Evolutionary conservation across 2,797 vertebrate genomes (phyloP).

Genomic region (Platalea minor): DNA sequence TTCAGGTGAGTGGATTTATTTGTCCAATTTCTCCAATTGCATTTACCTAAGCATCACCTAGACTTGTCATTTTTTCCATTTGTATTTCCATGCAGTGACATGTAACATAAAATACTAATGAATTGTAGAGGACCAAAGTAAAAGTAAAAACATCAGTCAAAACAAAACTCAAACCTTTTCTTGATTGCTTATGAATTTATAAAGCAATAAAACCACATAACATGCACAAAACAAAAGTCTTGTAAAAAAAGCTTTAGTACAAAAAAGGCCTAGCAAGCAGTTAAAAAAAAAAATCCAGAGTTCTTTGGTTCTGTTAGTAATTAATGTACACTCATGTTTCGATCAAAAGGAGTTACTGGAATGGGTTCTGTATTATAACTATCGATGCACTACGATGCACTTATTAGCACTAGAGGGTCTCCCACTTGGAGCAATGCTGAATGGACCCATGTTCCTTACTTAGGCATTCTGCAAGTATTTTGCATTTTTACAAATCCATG

Average conservation of each 20-base stretch:
- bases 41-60: neutral
- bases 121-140: neutral
- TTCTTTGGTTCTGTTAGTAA: neutral
- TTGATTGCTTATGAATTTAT: neutral
- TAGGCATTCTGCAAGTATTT: neutral
- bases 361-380: neutral
- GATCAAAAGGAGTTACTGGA: neutral
- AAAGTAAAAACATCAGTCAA: neutral
- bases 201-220: neutral
- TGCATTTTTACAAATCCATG: neutral
- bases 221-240: neutral
- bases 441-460: neutral
- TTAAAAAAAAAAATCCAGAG: neutral
- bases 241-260: neutral
- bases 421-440: neutral
- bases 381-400: neutral
- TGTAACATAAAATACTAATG: neutral
- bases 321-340: neutral
- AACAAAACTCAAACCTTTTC: neutral
- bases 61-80: neutral
- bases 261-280: neutral
- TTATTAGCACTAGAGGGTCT: neutral
- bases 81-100: neutral
- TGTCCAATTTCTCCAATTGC: neutral
- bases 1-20: neutral